phyloP scores from a whole-genome alignment of 2,888 invertebrate genomes.

The Tipula helvola region DNA sequence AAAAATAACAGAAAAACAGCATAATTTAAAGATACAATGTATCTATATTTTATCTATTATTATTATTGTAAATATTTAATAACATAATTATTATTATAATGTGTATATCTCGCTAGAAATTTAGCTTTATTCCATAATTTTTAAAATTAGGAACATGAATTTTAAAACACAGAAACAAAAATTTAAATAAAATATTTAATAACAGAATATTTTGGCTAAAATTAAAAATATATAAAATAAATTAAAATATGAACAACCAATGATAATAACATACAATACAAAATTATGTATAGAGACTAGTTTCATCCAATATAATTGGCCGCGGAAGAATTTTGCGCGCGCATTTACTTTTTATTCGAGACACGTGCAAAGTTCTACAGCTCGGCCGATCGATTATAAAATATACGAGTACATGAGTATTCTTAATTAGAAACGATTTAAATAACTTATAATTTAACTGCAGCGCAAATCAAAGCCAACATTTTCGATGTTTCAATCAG shows the following conservation, averaged over 20 bases:
- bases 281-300: background rate
- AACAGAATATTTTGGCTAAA: background rate
- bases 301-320: background rate
- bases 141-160: background rate
- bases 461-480: background rate
- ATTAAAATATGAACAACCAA: background rate
- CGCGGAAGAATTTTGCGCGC: background rate
- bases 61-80: background rate
- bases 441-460: background rate
- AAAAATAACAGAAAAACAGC: background rate
- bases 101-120: background rate
- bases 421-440: background rate
- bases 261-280: background rate
- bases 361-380: background rate
- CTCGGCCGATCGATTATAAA: background rate
- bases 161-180: background rate
- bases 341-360: background rate
- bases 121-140: background rate
- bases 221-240: background rate
- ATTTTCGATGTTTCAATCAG: background rate
- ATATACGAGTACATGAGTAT: background rate
- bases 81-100: background rate
- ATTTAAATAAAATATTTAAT: background rate
- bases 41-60: slow-evolving; percentile 5
- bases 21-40: slow-evolving; percentile 9